phyloP scores from a whole-genome alignment of 2,888 invertebrate species.

The Ornithoptera alexandrae region DNA sequence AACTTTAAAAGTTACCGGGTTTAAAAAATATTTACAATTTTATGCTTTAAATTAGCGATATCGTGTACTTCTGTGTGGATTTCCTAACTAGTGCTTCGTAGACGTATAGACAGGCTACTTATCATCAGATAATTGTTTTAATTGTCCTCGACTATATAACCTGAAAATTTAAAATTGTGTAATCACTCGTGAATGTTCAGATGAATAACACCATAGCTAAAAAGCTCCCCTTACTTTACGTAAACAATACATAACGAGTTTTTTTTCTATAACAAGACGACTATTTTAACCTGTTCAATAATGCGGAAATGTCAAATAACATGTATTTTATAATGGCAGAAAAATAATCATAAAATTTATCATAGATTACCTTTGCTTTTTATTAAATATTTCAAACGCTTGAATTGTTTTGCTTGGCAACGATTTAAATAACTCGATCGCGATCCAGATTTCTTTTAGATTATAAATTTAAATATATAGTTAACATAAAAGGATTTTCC shows the following conservation, averaged over 20 bases:
- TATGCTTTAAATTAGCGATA: too few relatives aligned
- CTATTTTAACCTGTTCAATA: constrained; percentile 15
- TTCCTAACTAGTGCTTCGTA: too few relatives aligned
- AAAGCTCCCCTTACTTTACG: neutral
- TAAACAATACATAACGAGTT: neutral
- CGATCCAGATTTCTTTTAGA: neutral
- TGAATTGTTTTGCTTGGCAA: constrained; percentile 1
- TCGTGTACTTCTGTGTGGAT: too few relatives aligned
- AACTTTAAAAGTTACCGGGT: too few relatives aligned
- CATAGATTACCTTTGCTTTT: neutral
- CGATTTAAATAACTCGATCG: constrained; percentile 2
- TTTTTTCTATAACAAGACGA: constrained; percentile 6
- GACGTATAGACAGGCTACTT: too few relatives aligned
- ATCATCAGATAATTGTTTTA: too few relatives aligned
- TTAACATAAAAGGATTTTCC: neutral
- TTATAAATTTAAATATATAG: constrained; percentile 1
- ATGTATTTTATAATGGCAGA: constrained; percentile 1
- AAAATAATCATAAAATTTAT: neutral
- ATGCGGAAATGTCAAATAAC: constrained; percentile 17
- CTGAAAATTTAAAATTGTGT: too few relatives aligned
- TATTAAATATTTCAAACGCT: neutral
- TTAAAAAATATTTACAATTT: too few relatives aligned
- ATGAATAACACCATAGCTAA: neutral
- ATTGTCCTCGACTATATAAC: too few relatives aligned
- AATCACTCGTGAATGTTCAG: too few relatives aligned